A percentile compares a stretch with the other conserved stretches of the same genome.
Conservation (phyloP, 2,888 invertebrate species). For the Aphidoletes aphidimyza region DNA sequence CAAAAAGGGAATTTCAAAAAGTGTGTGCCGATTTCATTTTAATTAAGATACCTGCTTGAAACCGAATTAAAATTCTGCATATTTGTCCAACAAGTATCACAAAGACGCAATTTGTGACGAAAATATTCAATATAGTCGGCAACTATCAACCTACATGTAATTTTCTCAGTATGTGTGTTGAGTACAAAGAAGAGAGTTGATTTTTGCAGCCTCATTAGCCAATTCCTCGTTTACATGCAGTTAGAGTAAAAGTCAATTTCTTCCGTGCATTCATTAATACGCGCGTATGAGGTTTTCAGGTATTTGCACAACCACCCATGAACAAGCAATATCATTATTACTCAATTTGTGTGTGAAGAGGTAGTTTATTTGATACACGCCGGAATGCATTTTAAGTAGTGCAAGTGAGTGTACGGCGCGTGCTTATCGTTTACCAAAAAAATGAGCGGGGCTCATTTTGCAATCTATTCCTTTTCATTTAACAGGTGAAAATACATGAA, state of each 20-base stretch:
- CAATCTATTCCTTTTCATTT: background rate
- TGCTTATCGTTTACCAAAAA: background rate
- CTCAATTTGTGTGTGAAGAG: background rate
- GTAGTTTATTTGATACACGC: constrained; percentile 13
- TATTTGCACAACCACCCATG: background rate
- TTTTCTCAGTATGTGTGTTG: too few species aligned
- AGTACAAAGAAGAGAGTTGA: too few species aligned
- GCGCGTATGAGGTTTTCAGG: background rate
- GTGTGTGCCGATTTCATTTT: background rate
- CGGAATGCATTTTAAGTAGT: background rate
- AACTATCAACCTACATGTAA: background rate
- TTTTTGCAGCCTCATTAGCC: constrained; percentile 14
- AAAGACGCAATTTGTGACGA: background rate
- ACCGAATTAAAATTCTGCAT: background rate
- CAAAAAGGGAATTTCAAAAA: background rate
- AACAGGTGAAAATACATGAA: background rate
- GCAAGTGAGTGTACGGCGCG: background rate
- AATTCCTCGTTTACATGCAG: background rate
- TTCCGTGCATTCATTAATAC: constrained; percentile 1
- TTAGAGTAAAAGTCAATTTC: background rate
- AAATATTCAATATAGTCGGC: background rate
- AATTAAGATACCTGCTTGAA: background rate
- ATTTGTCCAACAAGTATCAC: background rate
- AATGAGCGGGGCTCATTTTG: background rate
- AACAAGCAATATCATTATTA: constrained; percentile 36